Evolutionary conservation across 1,140 invertebrate species (phyloP), one percentile per base, ranked within the genome.

Genomic region (Heliothis subflexa): DNA sequence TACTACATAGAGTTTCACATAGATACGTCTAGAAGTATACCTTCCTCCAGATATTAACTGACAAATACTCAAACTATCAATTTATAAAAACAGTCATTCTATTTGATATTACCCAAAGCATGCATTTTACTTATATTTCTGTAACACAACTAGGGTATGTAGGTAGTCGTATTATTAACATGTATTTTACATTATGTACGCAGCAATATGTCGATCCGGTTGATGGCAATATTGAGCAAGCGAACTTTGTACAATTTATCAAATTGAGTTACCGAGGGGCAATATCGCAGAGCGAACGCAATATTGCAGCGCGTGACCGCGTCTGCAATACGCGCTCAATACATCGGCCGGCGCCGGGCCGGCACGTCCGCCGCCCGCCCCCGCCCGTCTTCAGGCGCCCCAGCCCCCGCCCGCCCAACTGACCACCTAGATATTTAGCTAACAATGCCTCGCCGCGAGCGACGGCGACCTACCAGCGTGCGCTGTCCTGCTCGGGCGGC

Each of bases 241-340:
- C 81, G 87, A 93, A 92, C 89, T 93, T 94, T 93, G 91, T 88
- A 92, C 93, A 92, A 93, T 94, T 93, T 93, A 94, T 93, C 91
- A 94, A 94, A 93, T 93, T 93, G 92, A 93, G 91, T 93, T 94
- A 93, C 86, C 86, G 93, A 90, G 91, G 89, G 91, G 93, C 89
- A 94, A 94, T 94, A 94, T 94, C 91, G 90, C 86, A 88, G 85
- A 91, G 90, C 90, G 92, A 90, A 93, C 93, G 93, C 93, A 94
- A 94, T 94, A 94, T 93, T 94, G 93, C 93, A 93, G 93, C 93
- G 92, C 92, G 91, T 93, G 93, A 93, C 92, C 91, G 92, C 91
- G 91, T 92, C 93, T 93, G 93, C 92, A 94, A 91, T 93, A 93
- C 93, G 91, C 91, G 93, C 91, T 95, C 94, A 91, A 95, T 95